Percentiles rank a stretch among this genome's conserved stretches.
Evolutionary conservation across 2,113 vertebrate genomes (phyloP).

Genomic region (Ellobius talpinus): DNA sequence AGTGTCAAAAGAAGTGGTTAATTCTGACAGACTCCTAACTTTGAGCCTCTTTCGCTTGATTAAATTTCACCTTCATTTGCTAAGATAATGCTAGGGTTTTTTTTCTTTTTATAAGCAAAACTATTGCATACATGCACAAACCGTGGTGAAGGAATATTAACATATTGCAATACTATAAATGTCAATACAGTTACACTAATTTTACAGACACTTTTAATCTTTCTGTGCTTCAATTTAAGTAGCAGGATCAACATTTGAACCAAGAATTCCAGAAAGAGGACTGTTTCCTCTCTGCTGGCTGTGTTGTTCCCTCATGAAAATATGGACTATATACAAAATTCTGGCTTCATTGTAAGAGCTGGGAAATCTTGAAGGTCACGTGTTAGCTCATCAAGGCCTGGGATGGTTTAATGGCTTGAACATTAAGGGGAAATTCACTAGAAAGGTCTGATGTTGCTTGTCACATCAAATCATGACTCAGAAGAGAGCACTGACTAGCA

Average conservation of each 20-base stretch:
- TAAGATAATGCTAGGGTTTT: neutral
- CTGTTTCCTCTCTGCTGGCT: neutral
- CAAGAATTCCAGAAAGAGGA: neutral
- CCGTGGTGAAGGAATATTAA: neutral
- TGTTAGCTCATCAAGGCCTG: neutral
- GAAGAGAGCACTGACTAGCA: neutral
- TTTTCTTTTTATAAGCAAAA: neutral
- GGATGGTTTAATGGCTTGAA: neutral
- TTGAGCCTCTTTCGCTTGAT: neutral
- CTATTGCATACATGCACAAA: neutral
- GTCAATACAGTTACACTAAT: neutral
- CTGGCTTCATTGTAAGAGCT: neutral
- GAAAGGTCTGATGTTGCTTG: neutral
- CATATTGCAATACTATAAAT: neutral
- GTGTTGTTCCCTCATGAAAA: slow-evolving; percentile 10
- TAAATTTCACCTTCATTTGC: neutral
- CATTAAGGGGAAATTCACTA: neutral
- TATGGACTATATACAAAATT: slow-evolving; percentile 26
- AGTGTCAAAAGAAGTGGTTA: neutral
- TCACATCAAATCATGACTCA: neutral
- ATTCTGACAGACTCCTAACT: neutral
- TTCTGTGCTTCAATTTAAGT: neutral
- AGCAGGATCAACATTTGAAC: neutral
- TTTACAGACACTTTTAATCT: neutral
- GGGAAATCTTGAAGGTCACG: neutral